Conservation (phyloP, 2,113 vertebrate species). For the Stigmatopora argus region DNA sequence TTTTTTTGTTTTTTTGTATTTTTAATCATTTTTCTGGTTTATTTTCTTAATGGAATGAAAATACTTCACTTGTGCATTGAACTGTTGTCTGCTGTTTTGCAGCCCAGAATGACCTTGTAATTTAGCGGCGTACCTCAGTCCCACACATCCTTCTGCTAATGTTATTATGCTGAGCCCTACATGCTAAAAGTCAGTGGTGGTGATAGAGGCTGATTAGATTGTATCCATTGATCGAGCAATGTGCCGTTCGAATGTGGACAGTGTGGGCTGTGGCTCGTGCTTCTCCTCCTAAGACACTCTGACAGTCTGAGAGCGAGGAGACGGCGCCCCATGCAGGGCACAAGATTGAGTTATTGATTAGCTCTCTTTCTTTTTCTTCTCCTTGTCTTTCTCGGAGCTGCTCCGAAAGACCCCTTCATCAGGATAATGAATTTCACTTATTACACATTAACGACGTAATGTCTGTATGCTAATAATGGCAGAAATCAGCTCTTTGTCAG, state of each 20-base stretch:
- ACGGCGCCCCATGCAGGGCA: slow-evolving; percentile 61
- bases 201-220: slow-evolving; percentile 69
- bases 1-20: not conserved
- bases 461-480: slow-evolving; percentile 63
- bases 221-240: slow-evolving; percentile 64
- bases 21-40: not conserved
- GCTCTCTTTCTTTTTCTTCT: slow-evolving; percentile 44
- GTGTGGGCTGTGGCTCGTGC: slow-evolving; percentile 42
- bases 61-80: slow-evolving; percentile 8
- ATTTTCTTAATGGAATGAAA: not conserved
- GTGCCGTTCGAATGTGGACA: slow-evolving; percentile 49
- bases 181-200: slow-evolving; percentile 64
- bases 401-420: slow-evolving; percentile 58
- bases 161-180: slow-evolving; percentile 54
- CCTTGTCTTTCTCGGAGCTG: slow-evolving; percentile 44
- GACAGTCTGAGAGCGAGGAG: slow-evolving; percentile 56
- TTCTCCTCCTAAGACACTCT: slow-evolving; percentile 45
- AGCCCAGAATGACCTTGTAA: slow-evolving; percentile 53
- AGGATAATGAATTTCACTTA: slow-evolving; percentile 70
- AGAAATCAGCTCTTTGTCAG: slow-evolving; percentile 66
- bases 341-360: slow-evolving; percentile 72
- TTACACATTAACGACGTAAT: slow-evolving; percentile 64
- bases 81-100: slow-evolving; percentile 21
- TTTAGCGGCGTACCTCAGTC: slow-evolving; percentile 34
- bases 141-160: slow-evolving; percentile 49